These are phyloP conservation scores for Grammomys surdaster DNA, from an alignment of 2,113 vertebrate species.

Conservation along the genomic window DNA sequence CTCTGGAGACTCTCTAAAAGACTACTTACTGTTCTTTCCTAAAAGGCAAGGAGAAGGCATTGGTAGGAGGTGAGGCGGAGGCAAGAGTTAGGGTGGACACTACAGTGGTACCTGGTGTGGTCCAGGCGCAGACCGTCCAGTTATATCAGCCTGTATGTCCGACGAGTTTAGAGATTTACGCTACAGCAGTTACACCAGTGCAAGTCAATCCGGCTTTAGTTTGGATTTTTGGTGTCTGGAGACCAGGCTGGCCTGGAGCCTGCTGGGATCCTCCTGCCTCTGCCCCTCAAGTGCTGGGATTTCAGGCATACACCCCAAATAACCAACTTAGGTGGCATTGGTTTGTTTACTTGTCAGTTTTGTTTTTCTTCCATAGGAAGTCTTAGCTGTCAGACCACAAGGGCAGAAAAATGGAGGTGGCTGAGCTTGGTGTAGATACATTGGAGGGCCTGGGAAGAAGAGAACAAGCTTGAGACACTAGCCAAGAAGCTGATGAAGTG, in stretches of 20 bases:
- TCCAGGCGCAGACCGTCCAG: too few relatives aligned
- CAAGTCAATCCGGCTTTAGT: background rate
- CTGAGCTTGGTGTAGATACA: background rate
- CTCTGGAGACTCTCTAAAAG: background rate
- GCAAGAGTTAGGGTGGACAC: background rate
- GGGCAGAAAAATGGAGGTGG: background rate
- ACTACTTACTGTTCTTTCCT: background rate
- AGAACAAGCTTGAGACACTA: background rate
- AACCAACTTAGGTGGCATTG: background rate
- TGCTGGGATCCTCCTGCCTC: background rate
- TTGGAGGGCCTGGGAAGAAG: background rate
- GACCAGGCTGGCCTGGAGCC: background rate
- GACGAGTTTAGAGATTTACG: background rate
- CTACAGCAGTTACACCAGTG: too few relatives aligned
- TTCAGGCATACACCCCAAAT: too few relatives aligned
- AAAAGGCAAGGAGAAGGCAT: background rate
- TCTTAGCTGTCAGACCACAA: background rate
- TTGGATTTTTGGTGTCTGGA: background rate
- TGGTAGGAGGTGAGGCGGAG: background rate
- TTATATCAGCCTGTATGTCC: background rate
- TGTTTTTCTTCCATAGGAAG: background rate
- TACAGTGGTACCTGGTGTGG: background rate
- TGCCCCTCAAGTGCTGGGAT: background rate
- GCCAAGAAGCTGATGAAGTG: background rate
- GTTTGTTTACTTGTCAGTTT: background rate